Base-by-base conservation (phyloP, 2,888 invertebrate species). In the Tenthredo livida region DNA sequence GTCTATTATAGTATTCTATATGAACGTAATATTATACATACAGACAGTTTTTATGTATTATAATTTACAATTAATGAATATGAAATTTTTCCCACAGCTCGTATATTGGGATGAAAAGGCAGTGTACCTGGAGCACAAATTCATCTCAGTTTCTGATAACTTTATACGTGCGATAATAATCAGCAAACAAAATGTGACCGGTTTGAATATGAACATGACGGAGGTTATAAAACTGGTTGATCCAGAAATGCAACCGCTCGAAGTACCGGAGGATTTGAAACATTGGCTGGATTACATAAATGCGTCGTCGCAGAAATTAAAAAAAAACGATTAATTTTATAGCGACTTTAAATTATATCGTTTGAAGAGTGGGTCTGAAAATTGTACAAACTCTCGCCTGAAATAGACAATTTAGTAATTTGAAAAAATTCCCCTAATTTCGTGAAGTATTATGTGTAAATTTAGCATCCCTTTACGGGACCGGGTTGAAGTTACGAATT, bases 81-180 rank as follows among this genome's bases (percentile, higher is more conserved):
- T 70, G 15, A 12, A 37, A 70, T 92, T 84, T 93, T 94, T 84
- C 93, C 94, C 47, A 37, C 94, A 97, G 96, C 92, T 97, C 78
- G 94, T 96, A n/a, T 97, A 96, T 93, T 98, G 97, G 97, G 97
- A 97, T 90, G 96, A 97, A 25, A 96, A 96, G 92, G 95, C 96
- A 17, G 93, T 97, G 85, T 97, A 96, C 92, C 94, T 97, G 87
- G 97, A 97, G 91, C 97, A 97, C 90, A 95, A 96, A 91, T 96
- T 97, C 90, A 94, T 97, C 1, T 96, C 97, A 0, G 89, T 96
- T 1, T 94, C 94, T 84, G 97, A 97, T 92, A 96, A 96, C 1
- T 97, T 97, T 91, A 95, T 97, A 0, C 95, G 97, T n/a, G 97
- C 97, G 9, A 94, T 97, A 10, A 95, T 96, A 12, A 91, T 97